These are phyloP conservation scores for Planiliza haematocheilus DNA, from an alignment of 2,113 vertebrate genomes.

Conservation along the genomic window DNA sequence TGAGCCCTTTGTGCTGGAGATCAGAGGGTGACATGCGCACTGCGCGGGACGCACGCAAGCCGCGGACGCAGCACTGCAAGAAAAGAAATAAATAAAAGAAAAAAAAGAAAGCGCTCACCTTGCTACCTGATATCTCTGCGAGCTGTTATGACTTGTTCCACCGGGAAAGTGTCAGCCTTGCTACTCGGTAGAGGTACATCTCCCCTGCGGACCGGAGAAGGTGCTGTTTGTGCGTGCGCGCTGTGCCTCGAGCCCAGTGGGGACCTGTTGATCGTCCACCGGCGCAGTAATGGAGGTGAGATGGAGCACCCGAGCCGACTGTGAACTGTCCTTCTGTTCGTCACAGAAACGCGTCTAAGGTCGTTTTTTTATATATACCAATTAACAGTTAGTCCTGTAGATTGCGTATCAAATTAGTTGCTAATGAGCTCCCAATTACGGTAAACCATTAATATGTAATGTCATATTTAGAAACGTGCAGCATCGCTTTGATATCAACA, in stretches of 20 bases:
- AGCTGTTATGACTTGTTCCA: slow-evolving; percentile 31
- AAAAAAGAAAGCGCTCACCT: slow-evolving; percentile 40
- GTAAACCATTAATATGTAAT: slow-evolving; percentile 39
- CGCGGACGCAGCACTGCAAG: slow-evolving; percentile 38
- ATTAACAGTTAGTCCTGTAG: background rate
- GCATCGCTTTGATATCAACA: slow-evolving; percentile 39
- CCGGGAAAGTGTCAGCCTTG: slow-evolving; percentile 12
- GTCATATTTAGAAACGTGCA: slow-evolving; percentile 11
- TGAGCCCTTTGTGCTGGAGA: slow-evolving; percentile 66
- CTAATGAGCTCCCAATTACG: slow-evolving; percentile 37
- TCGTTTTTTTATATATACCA: background rate
- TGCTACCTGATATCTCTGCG: slow-evolving; percentile 14
- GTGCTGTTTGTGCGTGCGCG: background rate
- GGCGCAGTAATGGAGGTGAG: slow-evolving; percentile 73
- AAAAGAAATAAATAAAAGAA: no score
- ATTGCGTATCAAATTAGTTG: slow-evolving; percentile 40
- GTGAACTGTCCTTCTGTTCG: slow-evolving; percentile 35
- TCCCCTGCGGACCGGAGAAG: slow-evolving; percentile 21
- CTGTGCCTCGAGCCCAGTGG: slow-evolving; percentile 27
- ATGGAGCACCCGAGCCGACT: slow-evolving; percentile 3
- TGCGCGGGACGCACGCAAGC: slow-evolving; percentile 44
- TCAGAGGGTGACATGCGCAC: slow-evolving; percentile 79
- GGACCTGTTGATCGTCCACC: slow-evolving; percentile 77
- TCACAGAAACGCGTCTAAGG: slow-evolving; percentile 44
- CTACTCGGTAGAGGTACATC: background rate